phyloP scores from a whole-genome alignment of 2,113 vertebrate genomes.

The Dipodomys stephensi region DNA sequence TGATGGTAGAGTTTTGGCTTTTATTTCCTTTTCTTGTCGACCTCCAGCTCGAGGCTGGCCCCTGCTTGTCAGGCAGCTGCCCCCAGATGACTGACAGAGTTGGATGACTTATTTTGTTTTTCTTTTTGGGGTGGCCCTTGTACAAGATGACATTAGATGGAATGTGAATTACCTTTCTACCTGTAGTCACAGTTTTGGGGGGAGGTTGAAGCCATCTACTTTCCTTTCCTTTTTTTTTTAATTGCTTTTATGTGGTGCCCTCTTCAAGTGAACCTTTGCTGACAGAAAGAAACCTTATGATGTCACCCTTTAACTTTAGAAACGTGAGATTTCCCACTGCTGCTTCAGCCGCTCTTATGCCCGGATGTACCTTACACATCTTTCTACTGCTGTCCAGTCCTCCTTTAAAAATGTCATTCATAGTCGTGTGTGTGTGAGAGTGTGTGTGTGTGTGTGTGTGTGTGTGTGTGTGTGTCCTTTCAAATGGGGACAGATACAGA shows the following conservation, averaged over 20 bases:
- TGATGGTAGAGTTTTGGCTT: background rate
- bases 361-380: background rate
- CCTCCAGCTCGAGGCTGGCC: background rate
- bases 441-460: background rate
- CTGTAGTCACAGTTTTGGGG: background rate
- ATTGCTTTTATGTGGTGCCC: constrained; percentile 35
- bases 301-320: constrained; percentile 78
- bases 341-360: constrained; percentile 60
- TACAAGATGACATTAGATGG: background rate
- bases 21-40: background rate
- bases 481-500: background rate
- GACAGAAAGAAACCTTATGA: constrained; percentile 39
- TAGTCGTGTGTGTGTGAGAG: background rate
- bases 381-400: background rate
- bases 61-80: constrained; percentile 22
- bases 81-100: background rate
- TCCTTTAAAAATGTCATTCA: constrained; percentile 67
- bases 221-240: background rate
- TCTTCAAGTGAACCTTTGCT: constrained; percentile 53
- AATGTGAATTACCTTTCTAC: background rate
- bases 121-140: background rate
- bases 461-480: constrained; percentile 12
- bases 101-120: constrained; percentile 8
- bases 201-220: background rate
- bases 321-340: constrained; percentile 78